Conservation (phyloP, 2,797 vertebrate genomes). For the Propithecus deckenii region DNA sequence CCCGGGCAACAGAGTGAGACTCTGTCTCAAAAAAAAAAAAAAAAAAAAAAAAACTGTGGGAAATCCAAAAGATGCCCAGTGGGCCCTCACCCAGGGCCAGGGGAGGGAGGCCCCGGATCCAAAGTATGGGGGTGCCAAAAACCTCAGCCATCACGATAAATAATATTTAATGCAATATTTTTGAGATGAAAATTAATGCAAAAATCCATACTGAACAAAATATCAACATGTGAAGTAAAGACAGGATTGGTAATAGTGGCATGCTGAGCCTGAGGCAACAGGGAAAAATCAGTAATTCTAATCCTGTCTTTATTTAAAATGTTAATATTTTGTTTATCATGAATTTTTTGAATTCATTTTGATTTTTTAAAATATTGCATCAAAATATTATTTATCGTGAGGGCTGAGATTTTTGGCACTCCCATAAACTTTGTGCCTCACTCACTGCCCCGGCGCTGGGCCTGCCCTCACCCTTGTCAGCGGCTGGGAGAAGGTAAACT, state of each 20-base stretch:
- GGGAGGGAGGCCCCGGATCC: neutral
- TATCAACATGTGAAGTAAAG: slow-evolving; percentile 3
- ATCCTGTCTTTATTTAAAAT: neutral
- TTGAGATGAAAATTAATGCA: slow-evolving; percentile 8
- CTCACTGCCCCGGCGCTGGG: neutral
- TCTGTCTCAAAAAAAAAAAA: too few relatives aligned
- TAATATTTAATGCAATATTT: neutral
- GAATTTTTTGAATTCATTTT: neutral
- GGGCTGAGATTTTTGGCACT: neutral
- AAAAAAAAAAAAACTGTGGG: neutral
- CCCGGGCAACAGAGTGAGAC: too few relatives aligned
- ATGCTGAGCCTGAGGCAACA: neutral
- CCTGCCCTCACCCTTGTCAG: neutral
- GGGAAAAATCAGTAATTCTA: neutral
- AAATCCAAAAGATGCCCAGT: neutral
- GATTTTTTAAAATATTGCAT: neutral
- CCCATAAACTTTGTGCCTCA: neutral
- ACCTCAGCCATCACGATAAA: neutral
- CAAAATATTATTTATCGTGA: neutral
- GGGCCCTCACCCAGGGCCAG: neutral
- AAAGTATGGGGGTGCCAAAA: neutral
- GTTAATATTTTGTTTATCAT: neutral
- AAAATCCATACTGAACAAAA: slow-evolving; percentile 40
- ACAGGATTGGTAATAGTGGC: neutral
- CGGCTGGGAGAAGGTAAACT: neutral